Evolutionary conservation across 2,113 vertebrate genomes (phyloP).

Genomic region (Anas platyrhynchos): DNA sequence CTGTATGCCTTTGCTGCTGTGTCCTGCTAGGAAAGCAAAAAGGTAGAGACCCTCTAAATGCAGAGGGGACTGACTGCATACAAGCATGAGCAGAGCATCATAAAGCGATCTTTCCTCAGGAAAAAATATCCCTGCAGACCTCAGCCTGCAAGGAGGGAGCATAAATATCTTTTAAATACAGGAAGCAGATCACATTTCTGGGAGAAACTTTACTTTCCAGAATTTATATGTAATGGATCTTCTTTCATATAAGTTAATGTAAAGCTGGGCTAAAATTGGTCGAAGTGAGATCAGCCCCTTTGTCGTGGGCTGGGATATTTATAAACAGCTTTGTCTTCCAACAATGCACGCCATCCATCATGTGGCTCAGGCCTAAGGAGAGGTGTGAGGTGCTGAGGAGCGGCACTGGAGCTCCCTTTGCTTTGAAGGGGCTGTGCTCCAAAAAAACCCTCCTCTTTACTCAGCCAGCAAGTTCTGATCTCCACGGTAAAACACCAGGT

Average conservation of each 20-base stretch:
- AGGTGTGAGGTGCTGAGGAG: background rate
- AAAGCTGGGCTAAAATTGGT: constrained; percentile 43
- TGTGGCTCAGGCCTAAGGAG: background rate
- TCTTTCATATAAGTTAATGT: constrained; percentile 22
- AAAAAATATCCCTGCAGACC: background rate
- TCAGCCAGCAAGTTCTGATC: background rate
- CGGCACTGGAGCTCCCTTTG: background rate
- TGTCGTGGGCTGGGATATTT: constrained; percentile 41
- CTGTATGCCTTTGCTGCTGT: background rate
- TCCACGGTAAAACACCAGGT: background rate
- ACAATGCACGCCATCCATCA: constrained; percentile 41
- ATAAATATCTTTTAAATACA: constrained; percentile 38
- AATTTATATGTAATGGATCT: background rate
- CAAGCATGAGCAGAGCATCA: background rate
- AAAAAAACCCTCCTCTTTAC: background rate
- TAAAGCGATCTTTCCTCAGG: constrained; percentile 39
- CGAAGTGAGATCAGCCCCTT: constrained; percentile 13
- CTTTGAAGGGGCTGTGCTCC: background rate
- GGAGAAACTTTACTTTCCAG: constrained; percentile 8
- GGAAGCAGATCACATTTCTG: background rate
- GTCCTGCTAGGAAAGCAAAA: background rate
- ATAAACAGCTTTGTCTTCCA: constrained; percentile 62
- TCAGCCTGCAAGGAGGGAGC: background rate
- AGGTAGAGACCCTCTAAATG: background rate
- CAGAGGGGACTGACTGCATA: background rate